Base-by-base conservation (phyloP, 2,888 invertebrate genomes). In the Lithophane ornitopus region DNA sequence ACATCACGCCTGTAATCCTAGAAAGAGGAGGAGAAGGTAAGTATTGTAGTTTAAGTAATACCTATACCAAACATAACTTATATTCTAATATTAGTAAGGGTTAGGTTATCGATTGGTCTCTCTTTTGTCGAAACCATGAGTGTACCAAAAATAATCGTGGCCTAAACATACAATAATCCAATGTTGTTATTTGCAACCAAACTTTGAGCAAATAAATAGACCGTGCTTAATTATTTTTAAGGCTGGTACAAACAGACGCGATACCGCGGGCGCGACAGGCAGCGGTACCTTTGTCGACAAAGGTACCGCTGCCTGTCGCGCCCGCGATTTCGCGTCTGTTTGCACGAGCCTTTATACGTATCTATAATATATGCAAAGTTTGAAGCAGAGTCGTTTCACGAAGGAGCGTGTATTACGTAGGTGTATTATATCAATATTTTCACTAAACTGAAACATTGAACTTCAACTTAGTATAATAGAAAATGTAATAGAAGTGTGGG, bases 361-460 rank as follows among this genome's bases (percentile, higher is more conserved):
- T 11, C 8, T 54, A n/a, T n/a, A 63, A 26, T 19, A 26, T 19
- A 26, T 0, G 22, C 28, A 46, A 46, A 46, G 7, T 28, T 46
- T 65, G 12, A 65, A 52, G 7, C 28, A 75, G n/a, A 58, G 26
- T 26, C 16, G 3, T 52, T 67, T 41, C 12, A 7, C 2, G 0
- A n/a, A 65, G 9, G 1, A 49, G 11, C 22, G 14, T 77, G 8
- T 41, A 46, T 28, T 22, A 19, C 44, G 16, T 56, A 44, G 41
- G 19, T 34, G 28, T 65, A 28, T 54, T 54, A 61, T 26, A 69
- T 39, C 49, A 70, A 46, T 61, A 61, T 69, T 78, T 59, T 54
- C 22, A 46, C 9, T 14, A 46, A 62, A 74, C 6, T 59, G 9
- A 61, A 74, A 73, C 49, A 59, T 26, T n/a, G 16, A 61, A 52